Conservation (phyloP, 2,888 invertebrate species). For the Callimorpha dominula region DNA sequence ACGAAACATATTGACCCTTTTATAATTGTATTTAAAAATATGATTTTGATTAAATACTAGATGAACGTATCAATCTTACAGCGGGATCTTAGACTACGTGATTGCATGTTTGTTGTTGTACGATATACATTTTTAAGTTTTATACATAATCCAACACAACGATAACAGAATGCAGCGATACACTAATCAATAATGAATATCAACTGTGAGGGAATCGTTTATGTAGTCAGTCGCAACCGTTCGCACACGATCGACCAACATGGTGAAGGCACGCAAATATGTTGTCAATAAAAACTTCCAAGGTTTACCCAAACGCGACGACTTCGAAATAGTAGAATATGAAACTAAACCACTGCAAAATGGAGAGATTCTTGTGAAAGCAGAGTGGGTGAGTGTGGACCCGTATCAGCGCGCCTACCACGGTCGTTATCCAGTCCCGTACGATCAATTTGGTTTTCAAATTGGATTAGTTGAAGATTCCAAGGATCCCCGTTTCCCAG, state of each 20-base stretch:
- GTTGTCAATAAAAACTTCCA: conserved; percentile 81
- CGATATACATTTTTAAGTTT: too few relatives aligned
- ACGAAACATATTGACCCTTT: too few relatives aligned
- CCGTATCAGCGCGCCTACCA: conserved; percentile 55
- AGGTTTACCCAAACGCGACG: conserved; percentile 84
- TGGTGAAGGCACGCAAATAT: conserved; percentile 81
- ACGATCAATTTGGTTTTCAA: conserved; percentile 64
- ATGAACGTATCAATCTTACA: too few relatives aligned
- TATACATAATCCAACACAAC: not conserved
- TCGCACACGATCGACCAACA: conserved; percentile 39
- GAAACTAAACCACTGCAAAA: conserved; percentile 62
- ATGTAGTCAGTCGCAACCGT: conserved; percentile 2
- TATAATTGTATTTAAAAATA: too few relatives aligned
- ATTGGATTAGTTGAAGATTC: conserved; percentile 86
- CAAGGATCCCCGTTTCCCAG: conserved; percentile 86
- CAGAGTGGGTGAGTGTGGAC: conserved; percentile 65
- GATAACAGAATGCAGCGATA: not conserved
- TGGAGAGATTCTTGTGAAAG: conserved; percentile 65
- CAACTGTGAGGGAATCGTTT: not conserved
- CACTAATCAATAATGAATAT: not conserved
- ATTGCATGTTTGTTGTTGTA: too few relatives aligned
- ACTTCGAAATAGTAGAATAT: conserved; percentile 87
- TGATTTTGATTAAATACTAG: too few relatives aligned
- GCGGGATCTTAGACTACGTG: too few relatives aligned
- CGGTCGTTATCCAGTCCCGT: conserved; percentile 49